These are phyloP conservation scores for Saguinus imperator DNA, from an alignment of 2,113 vertebrate genomes.

Conservation along the genomic window DNA sequence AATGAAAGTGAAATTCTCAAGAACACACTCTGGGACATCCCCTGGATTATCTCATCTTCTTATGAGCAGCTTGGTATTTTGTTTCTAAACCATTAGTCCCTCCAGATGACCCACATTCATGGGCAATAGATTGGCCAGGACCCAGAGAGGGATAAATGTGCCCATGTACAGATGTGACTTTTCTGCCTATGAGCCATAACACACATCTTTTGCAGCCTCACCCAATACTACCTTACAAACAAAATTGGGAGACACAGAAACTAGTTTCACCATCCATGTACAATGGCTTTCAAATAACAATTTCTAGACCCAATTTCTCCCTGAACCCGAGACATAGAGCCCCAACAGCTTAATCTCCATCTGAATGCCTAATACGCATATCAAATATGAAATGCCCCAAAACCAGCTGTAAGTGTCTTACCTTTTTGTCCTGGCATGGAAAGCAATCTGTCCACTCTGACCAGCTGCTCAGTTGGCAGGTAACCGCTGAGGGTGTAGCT, in stretches of 20 bases:
- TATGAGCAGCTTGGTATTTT: not conserved
- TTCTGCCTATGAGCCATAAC: not conserved
- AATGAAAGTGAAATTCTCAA: not conserved
- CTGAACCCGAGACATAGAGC: not conserved
- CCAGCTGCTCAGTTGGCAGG: constrained; percentile 90
- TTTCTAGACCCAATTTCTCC: not conserved
- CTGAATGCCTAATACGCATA: not conserved
- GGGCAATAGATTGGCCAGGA: not conserved
- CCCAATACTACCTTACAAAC: not conserved
- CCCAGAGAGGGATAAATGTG: not conserved
- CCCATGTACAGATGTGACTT: not conserved
- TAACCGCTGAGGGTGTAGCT: constrained; percentile 69
- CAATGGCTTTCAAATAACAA: not conserved
- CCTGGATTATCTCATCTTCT: not conserved
- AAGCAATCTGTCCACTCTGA: constrained; percentile 91
- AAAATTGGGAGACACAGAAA: not conserved
- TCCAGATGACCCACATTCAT: not conserved
- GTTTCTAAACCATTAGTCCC: not conserved
- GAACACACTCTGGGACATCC: too few species aligned
- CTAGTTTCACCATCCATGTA: not conserved
- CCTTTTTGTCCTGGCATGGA: constrained; percentile 90
- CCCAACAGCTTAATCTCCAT: not conserved
- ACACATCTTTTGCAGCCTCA: not conserved
- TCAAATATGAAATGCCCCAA: not conserved
- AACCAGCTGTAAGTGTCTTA: constrained; percentile 70